Conservation (phyloP, 2,113 vertebrate species). For the Paradoxurus hermaphroditus region DNA sequence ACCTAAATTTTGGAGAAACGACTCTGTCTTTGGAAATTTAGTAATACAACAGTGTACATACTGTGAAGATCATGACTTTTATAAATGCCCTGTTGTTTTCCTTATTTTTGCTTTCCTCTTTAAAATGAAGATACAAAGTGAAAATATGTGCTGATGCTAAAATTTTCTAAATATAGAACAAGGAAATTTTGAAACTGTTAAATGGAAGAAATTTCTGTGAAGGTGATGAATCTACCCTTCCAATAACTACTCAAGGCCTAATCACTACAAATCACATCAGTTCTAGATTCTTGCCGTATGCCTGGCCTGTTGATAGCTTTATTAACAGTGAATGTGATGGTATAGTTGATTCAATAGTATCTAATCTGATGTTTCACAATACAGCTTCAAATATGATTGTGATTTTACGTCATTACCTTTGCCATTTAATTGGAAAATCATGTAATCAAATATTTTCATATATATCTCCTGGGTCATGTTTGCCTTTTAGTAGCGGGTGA, state of each 20-base stretch:
- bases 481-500: conserved; percentile 8
- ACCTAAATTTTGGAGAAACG: neutral
- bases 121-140: conserved; percentile 34
- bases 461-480: neutral
- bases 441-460: neutral
- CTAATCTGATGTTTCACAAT: conserved; percentile 4
- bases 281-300: neutral
- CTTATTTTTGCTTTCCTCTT: conserved; percentile 39
- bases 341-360: neutral
- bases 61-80: neutral
- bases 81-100: neutral
- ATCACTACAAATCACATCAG: neutral
- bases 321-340: neutral
- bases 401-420: neutral
- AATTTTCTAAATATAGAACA: conserved; percentile 2
- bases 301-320: neutral
- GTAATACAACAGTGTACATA: neutral
- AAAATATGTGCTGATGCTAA: conserved; percentile 20
- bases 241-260: neutral
- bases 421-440: neutral
- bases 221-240: neutral
- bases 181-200: conserved; percentile 6
- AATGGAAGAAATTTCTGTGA: neutral
- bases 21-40: conserved; percentile 16
- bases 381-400: neutral